Evolutionary conservation across 2,797 vertebrate species (phyloP).

Genomic region (Microhierax caerulescens): DNA sequence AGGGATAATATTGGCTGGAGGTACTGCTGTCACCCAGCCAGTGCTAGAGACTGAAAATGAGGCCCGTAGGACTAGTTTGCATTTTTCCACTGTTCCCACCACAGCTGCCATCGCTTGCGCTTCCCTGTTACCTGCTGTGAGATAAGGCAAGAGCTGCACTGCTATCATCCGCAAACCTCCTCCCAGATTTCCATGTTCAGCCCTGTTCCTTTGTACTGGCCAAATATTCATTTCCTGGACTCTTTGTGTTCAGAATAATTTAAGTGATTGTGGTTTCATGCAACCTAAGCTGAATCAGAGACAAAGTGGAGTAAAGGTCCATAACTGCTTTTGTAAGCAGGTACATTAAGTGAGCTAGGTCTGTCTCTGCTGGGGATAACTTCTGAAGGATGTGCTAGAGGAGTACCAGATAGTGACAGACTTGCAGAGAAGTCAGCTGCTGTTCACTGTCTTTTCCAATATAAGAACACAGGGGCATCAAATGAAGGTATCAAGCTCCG

Average conservation of each 20-base stretch:
- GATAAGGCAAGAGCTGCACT: not conserved
- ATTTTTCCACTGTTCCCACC: not conserved
- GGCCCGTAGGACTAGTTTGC: not conserved
- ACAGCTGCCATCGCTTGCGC: not conserved
- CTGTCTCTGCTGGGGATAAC: not conserved
- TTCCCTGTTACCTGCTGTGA: not conserved
- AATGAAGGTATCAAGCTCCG: not conserved
- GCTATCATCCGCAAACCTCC: not conserved
- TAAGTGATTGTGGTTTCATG: not conserved
- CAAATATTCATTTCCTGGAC: not conserved
- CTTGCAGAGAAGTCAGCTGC: not conserved
- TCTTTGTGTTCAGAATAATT: not conserved
- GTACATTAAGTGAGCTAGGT: not conserved
- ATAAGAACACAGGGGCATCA: not conserved
- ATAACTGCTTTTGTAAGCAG: not conserved
- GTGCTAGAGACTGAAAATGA: not conserved
- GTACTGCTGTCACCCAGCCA: not conserved
- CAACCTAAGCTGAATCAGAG: accelerated
- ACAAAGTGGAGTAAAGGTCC: not conserved
- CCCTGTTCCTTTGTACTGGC: not conserved
- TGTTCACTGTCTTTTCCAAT: not conserved
- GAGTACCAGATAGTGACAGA: not conserved
- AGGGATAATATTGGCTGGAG: not conserved
- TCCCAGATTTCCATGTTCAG: slow-evolving; percentile 3
- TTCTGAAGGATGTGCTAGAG: not conserved